phyloP scores from a whole-genome alignment of 2,888 invertebrate species.

The Zele albiditarsus region DNA sequence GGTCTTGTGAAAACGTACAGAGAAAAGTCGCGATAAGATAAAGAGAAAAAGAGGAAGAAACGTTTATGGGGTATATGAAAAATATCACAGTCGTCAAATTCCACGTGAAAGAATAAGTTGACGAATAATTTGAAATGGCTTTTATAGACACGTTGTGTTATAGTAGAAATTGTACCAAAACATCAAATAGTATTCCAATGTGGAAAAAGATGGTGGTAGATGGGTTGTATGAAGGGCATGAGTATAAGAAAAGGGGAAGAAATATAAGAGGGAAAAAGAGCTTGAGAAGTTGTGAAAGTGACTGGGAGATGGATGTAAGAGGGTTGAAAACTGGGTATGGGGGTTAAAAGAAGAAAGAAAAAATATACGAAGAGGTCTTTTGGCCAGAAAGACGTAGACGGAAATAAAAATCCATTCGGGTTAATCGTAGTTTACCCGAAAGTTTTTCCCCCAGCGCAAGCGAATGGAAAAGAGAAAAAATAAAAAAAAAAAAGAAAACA shows the following conservation, averaged over 20 bases:
- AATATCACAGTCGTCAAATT: conserved; percentile 10
- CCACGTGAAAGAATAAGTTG: not conserved
- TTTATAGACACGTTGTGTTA: not conserved
- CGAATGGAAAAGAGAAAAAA: not conserved
- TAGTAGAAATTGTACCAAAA: not conserved
- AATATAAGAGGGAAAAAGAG: conserved; percentile 15
- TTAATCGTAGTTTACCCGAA: conserved; percentile 54
- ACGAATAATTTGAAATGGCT: conserved; percentile 15
- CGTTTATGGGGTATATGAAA: not conserved
- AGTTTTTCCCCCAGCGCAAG: conserved; percentile 32
- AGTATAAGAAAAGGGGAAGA: not conserved
- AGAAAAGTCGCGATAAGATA: not conserved
- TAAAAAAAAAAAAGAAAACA: conserved; percentile 21
- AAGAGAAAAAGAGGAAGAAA: not conserved
- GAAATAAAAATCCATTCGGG: conserved; percentile 53
- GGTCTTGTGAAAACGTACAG: not conserved
- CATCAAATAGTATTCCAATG: not conserved
- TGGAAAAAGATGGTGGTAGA: not conserved
- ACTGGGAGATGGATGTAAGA: conserved; percentile 14
- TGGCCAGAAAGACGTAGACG: conserved; percentile 36
- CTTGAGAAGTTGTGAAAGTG: conserved; percentile 27
- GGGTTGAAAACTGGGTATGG: conserved; percentile 20
- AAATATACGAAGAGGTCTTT: conserved; percentile 30
- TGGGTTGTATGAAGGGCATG: not conserved
- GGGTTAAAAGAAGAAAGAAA: conserved; percentile 14